Base-by-base conservation (phyloP, 2,888 invertebrate genomes). In the Alviniconcha strummeri region DNA sequence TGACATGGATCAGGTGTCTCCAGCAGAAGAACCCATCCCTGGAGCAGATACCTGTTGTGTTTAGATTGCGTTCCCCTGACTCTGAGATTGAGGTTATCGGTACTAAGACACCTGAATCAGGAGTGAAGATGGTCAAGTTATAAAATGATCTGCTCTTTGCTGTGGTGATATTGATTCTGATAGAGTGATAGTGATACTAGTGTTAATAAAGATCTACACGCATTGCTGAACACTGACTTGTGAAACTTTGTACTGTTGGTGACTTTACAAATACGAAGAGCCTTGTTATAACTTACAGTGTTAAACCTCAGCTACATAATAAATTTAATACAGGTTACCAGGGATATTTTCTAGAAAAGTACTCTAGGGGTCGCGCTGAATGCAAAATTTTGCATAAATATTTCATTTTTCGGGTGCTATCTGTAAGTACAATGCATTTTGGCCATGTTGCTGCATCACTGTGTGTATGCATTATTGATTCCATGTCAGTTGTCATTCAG, bases 21-120 rank as follows among this genome's bases (percentile, higher is more conserved):
- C 97, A 98, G 93, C 95, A 95, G 84, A 88, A 95, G 0, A 97
- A 97, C 94, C 96, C 97, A 0, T 92, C 95, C 13, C 94, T 99
- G 84, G 95, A 95, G 81, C 94, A 95, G 86, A 95, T 97, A 89
- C 97, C 97, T n/a, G 96, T 98, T 75, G 95, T 98, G 85, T 98
- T 99, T 92, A 97, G 96, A 69, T 95, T 98, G 57, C 95, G 95
- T 87, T 96, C 96, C 6, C 95, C 96, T 9, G 93, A 95, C n/a
- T 17, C 56, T 17, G 81, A 82, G 72, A 54, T 84, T 52, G 77
- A 83, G 57, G 84, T 78, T n/a, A 83, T 86, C 52, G 85, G 86
- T 15, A 82, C 15, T 64, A 82, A 82, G 72, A 56, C 19, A 17
- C 64, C 60, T 13, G 76, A 67, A 52, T 52, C 79, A 64, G 67